Evolutionary conservation across 2,888 invertebrate species (phyloP).

Genomic region (Danaus chrysippus): DNA sequence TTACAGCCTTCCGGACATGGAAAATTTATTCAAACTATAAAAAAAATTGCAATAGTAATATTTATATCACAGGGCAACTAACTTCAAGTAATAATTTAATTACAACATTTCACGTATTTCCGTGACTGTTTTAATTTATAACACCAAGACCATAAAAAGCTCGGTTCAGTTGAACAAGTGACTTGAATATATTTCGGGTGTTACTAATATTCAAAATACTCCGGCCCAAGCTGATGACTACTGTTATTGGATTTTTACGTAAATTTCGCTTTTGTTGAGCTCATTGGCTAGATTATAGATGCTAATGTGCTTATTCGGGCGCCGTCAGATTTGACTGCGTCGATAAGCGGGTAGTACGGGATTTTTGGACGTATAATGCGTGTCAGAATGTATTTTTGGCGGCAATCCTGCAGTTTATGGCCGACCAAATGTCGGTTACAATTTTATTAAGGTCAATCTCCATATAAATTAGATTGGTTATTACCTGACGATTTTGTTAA

Average conservation of each 20-base stretch:
- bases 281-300: conserved; percentile 59
- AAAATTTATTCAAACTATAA: conserved; percentile 35
- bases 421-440: conserved; percentile 45
- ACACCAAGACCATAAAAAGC: conserved; percentile 11
- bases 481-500: conserved; percentile 12
- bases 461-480: conserved; percentile 25
- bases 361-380: conserved; percentile 33
- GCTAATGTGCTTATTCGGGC: conserved; percentile 48
- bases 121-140: conserved; percentile 26
- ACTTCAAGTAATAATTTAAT: too few relatives aligned
- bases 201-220: conserved; percentile 33
- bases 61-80: too few relatives aligned
- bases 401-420: conserved; percentile 41
- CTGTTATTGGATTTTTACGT: conserved; percentile 57
- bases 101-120: neutral
- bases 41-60: neutral
- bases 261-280: conserved; percentile 58
- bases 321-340: conserved; percentile 43
- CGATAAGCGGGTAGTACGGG: conserved; percentile 47
- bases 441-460: conserved; percentile 33
- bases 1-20: conserved; percentile 36
- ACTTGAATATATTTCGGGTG: conserved; percentile 29
- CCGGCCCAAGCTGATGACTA: conserved; percentile 39
- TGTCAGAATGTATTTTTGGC: conserved; percentile 38
- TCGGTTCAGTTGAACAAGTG: conserved; percentile 23